Percentiles rank a stretch among this genome's conserved stretches.
phyloP scores from a whole-genome alignment of 2,797 vertebrate species.

The Channallabes apus region DNA sequence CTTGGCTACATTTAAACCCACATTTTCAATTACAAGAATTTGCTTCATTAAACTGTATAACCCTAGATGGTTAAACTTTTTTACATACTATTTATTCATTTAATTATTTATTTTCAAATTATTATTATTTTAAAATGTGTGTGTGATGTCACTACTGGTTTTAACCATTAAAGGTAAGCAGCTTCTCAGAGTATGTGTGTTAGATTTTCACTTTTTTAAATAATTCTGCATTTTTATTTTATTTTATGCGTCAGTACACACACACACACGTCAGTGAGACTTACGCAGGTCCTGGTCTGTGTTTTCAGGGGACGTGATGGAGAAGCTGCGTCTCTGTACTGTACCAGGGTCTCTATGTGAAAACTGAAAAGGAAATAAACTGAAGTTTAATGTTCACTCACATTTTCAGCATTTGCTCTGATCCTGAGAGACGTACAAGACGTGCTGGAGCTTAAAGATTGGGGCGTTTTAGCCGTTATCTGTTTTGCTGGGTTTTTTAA shows the following conservation, averaged over 20 bases:
- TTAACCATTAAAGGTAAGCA: background rate
- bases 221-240: background rate
- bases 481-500: too few species aligned
- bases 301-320: conserved; percentile 10
- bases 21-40: background rate
- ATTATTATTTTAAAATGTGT: background rate
- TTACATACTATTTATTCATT: too few species aligned
- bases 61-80: background rate
- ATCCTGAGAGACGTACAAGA: too few species aligned
- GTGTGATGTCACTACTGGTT: background rate
- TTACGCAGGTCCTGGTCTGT: conserved; percentile 39
- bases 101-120: too few species aligned
- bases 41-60: background rate
- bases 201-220: background rate
- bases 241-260: background rate
- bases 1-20: background rate
- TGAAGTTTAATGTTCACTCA: too few species aligned
- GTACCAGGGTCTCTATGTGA: conserved; percentile 41
- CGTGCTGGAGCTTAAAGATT: too few species aligned
- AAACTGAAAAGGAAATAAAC: conserved; percentile 31
- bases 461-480: too few species aligned
- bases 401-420: too few species aligned
- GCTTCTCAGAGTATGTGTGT: background rate
- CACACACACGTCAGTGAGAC: background rate
- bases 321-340: conserved; percentile 25